phyloP scores from a whole-genome alignment of 2,888 invertebrate genomes.

The Allygus modestus region DNA sequence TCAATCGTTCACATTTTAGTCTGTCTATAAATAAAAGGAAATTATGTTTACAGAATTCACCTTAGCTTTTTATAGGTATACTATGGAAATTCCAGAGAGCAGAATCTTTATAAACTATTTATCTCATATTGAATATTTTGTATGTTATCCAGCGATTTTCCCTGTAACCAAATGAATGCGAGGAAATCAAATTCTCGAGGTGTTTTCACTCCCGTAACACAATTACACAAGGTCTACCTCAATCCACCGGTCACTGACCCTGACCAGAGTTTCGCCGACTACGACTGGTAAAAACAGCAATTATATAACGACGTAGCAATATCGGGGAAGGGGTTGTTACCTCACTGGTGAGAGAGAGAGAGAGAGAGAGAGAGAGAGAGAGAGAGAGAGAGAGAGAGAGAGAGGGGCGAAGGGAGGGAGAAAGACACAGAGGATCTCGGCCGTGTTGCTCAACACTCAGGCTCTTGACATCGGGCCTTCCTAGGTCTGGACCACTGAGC shows the following conservation, averaged over 20 bases:
- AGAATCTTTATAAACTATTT: too few species aligned
- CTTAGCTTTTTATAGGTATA: too few species aligned
- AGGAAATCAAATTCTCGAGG: too few species aligned
- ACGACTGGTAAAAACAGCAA: background rate
- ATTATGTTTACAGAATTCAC: too few species aligned
- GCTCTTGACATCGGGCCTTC: background rate
- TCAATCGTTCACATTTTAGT: too few species aligned
- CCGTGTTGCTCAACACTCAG: background rate
- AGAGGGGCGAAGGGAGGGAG: background rate
- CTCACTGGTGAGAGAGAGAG: background rate
- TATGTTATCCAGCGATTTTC: too few species aligned
- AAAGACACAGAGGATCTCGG: background rate
- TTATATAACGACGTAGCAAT: constrained; percentile 8
- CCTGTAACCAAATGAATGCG: too few species aligned
- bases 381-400: background rate
- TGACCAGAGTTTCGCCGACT: background rate
- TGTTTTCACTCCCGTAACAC: too few species aligned
- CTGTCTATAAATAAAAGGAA: too few species aligned
- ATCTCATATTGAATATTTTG: too few species aligned
- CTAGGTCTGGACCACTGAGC: background rate
- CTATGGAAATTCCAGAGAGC: too few species aligned
- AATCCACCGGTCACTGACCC: constrained; percentile 2
- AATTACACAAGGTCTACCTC: background rate
- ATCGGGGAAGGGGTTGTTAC: background rate
- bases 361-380: background rate